Evolutionary conservation across 1,140 invertebrate species (phyloP), one percentile per base, ranked within the genome.

Genomic region (Archegozetes longisetosus): DNA sequence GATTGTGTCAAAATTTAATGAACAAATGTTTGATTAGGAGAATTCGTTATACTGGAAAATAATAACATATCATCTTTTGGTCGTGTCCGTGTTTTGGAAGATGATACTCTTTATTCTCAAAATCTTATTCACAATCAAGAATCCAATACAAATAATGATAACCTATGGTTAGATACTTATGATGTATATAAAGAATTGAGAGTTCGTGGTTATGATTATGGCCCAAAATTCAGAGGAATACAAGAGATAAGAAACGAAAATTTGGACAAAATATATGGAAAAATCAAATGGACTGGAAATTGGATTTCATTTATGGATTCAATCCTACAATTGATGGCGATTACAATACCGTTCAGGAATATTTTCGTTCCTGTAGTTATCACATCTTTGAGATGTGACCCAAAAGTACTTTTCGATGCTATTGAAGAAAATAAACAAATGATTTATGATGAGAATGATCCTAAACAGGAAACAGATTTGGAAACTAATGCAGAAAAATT

Each of bases 171-270:
- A 12, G 22, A 60, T 13, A 57, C 13, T 26, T 73, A 76, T 22
- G 93, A 98, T 68, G 76, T 94, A 17, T 98, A 98, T 76, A 95
- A 95, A 70, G 90, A 95, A 71, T 74, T 98, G 14, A 74, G 87
- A 62, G 76, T 97, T 0, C 76, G 92, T 61, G 94, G 93, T 4
- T 98, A 98, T 70, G 88, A 96, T 69, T 98, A 98, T 71, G 75
- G 75, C 6, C 86, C 86, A 53, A 75, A 84, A 12, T 98, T 97
- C 78, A 80, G 84, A 64, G 91, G 86, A 27, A 82, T 92, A 61
- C 70, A 76, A 1, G 68, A 75, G n/a, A 75, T 53, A 4, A 28
- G 2, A 2, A 32, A 32, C 20, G 59, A 53, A n/a, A 46, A 46
- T 26, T 47, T 26, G 9, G n/a, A 12, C 20, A n/a, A 51, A n/a